phyloP scores from a whole-genome alignment of 2,113 vertebrate species.

The Coracopsis vasa region DNA sequence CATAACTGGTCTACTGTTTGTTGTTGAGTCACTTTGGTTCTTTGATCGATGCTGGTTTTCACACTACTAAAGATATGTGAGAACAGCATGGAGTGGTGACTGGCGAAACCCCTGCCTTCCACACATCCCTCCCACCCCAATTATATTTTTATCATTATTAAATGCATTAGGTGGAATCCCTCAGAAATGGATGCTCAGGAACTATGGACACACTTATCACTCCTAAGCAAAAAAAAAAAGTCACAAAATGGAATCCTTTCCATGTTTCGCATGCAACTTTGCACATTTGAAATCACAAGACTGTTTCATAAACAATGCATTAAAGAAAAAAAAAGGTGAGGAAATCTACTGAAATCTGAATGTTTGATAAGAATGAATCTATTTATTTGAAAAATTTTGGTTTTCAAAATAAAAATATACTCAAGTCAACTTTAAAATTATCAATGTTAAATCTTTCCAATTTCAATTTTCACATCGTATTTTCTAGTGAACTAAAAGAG shows the following conservation, averaged over 20 bases:
- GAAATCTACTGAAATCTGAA: not conserved
- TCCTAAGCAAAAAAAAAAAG: not conserved
- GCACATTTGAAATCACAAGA: not conserved
- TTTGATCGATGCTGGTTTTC: not conserved
- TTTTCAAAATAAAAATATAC: not conserved
- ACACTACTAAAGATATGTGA: not conserved
- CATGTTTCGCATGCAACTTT: not conserved
- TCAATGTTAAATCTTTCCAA: not conserved
- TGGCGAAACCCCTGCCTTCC: not conserved
- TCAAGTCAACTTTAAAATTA: not conserved
- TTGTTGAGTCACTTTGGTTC: not conserved
- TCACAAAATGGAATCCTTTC: fast-evolving
- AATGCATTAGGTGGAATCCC: not conserved
- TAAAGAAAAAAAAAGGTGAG: not conserved
- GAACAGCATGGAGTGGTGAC: not conserved
- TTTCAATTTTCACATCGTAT: not conserved
- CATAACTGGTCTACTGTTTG: not conserved
- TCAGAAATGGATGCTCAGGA: not conserved
- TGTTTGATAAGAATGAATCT: not conserved
- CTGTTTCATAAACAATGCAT: not conserved
- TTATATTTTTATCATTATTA: not conserved
- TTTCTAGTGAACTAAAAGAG: not conserved
- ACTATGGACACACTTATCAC: not conserved
- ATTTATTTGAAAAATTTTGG: not conserved
- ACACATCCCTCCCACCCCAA: not conserved